These are phyloP conservation scores for Poecilia latipinna DNA, from an alignment of 2,113 vertebrate species.

Conservation along the genomic window DNA sequence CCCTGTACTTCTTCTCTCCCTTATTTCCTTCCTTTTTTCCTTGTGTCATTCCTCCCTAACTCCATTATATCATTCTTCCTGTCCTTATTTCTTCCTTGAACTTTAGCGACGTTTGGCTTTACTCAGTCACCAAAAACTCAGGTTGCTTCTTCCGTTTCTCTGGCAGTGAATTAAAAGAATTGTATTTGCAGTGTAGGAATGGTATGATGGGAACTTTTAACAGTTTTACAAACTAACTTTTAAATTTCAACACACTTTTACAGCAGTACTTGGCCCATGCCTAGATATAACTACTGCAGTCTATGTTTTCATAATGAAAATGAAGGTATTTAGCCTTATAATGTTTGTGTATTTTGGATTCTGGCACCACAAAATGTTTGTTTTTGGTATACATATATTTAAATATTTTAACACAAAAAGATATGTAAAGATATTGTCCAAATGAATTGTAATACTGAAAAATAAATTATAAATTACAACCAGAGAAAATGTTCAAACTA, in stretches of 20 bases:
- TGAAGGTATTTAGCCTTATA: background rate
- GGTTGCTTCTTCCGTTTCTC: background rate
- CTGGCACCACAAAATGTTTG: background rate
- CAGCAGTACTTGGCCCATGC: background rate
- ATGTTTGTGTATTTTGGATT: background rate
- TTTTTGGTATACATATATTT: background rate
- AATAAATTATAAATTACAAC: constrained; percentile 1
- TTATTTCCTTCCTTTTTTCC: background rate
- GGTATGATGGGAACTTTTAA: background rate
- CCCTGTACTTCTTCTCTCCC: too few species aligned
- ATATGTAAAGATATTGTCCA: background rate
- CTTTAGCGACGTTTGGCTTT: background rate
- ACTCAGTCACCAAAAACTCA: background rate
- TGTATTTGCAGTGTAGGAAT: background rate
- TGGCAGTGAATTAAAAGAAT: background rate
- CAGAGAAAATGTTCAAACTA: background rate
- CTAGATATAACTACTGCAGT: background rate
- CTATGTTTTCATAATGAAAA: background rate
- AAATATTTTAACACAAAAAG: background rate
- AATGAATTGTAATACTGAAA: background rate
- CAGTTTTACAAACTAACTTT: background rate
- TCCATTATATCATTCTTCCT: background rate
- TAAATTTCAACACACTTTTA: background rate
- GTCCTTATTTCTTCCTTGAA: background rate
- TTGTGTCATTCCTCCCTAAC: background rate